Percentiles rank a stretch among this genome's conserved stretches.
Conservation (phyloP, 2,888 invertebrate species). For the Cephus pulcher region DNA sequence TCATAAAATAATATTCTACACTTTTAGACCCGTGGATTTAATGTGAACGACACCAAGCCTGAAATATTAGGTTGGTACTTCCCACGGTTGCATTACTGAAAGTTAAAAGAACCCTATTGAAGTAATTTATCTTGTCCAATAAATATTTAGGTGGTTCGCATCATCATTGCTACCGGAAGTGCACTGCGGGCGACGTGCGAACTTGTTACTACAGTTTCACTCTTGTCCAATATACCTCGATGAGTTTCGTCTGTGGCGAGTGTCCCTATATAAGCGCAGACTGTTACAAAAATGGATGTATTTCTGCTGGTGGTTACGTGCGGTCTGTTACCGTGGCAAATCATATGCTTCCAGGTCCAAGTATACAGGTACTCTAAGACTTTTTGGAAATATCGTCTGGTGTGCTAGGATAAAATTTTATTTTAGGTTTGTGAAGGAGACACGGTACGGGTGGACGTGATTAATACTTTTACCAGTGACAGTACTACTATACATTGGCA, state of each 20-base stretch:
- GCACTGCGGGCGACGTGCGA: constrained; percentile 33
- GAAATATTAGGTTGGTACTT: constrained; percentile 31
- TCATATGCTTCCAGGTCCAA: constrained; percentile 50
- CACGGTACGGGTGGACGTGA: constrained; percentile 64
- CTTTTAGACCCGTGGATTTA: constrained; percentile 14
- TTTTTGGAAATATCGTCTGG: not conserved
- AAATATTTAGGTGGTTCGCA: constrained; percentile 22
- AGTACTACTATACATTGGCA: constrained; percentile 70
- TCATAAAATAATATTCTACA: not conserved
- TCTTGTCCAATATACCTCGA: constrained; percentile 45
- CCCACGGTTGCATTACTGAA: not conserved
- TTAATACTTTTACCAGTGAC: constrained; percentile 63
- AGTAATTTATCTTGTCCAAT: constrained; percentile 4
- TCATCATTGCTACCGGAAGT: constrained; percentile 46
- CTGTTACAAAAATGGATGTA: constrained; percentile 41
- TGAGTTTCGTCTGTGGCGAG: constrained; percentile 45
- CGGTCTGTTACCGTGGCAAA: constrained; percentile 46
- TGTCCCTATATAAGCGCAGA: constrained; percentile 39
- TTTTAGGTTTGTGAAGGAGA: constrained; percentile 68
- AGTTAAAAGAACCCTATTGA: too few relatives aligned
- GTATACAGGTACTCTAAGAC: constrained; percentile 39
- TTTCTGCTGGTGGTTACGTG: constrained; percentile 47
- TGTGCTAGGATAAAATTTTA: not conserved
- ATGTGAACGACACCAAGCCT: constrained; percentile 26
- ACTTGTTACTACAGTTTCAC: constrained; percentile 44